Evolutionary conservation across 2,797 vertebrate species (phyloP).

Genomic region (Enteromius mattozi): DNA sequence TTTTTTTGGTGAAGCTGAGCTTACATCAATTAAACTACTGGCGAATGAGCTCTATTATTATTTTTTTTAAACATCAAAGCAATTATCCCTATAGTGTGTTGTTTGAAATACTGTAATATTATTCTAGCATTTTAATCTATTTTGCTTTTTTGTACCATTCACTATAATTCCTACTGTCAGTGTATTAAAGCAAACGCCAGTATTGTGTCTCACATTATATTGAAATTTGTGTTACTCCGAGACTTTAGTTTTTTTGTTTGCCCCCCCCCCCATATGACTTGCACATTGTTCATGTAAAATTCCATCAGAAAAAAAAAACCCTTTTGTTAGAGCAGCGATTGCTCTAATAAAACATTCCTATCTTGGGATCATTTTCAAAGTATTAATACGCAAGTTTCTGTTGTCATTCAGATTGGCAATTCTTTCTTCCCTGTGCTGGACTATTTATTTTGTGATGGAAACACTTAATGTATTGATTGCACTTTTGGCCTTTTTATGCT

Average conservation of each 20-base stretch:
- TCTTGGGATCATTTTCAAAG: background rate
- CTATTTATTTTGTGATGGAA: constrained; percentile 54
- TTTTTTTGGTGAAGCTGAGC: constrained; percentile 36
- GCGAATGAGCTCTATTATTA: constrained; percentile 34
- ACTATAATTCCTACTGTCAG: constrained; percentile 55
- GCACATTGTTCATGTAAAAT: constrained; percentile 12
- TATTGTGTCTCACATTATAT: constrained; percentile 54
- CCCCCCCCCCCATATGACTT: constrained; percentile 12
- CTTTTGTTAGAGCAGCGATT: background rate
- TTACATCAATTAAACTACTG: constrained; percentile 55
- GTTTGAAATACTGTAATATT: constrained; percentile 60
- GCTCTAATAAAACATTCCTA: background rate
- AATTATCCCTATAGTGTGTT: constrained; percentile 45
- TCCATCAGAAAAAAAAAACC: background rate
- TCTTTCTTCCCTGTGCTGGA: constrained; percentile 23
- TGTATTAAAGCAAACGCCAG: constrained; percentile 58
- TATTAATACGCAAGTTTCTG: background rate
- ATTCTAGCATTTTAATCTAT: constrained; percentile 58
- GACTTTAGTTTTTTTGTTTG: background rate
- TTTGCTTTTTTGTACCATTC: constrained; percentile 51
- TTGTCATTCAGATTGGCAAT: background rate
- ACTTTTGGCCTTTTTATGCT: constrained; percentile 53
- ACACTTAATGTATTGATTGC: constrained; percentile 55
- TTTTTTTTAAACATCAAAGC: constrained; percentile 37
- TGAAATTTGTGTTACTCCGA: constrained; percentile 35